Percentiles rank a stretch among this genome's conserved stretches.
These are phyloP conservation scores for Morone chrysops DNA, from an alignment of 2,113 vertebrate species.

Conservation along the genomic window DNA sequence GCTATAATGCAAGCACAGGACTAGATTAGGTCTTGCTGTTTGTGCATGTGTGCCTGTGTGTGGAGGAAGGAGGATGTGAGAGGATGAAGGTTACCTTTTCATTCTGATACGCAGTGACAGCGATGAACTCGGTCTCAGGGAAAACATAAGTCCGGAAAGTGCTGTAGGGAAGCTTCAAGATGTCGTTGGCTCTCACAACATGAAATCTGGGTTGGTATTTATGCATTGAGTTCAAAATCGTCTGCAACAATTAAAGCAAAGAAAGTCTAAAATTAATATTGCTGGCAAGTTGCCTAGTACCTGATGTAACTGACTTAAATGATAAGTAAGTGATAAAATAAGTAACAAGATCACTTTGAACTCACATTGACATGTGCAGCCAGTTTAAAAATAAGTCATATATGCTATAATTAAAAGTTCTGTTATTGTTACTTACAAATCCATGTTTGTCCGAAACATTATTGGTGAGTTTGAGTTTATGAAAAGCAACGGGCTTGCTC, in stretches of 20 bases:
- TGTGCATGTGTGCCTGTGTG: not conserved
- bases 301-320: not conserved
- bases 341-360: not conserved
- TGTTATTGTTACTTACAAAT: slow-evolving; percentile 89
- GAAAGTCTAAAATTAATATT: not conserved
- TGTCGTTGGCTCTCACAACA: slow-evolving; percentile 95
- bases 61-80: not conserved
- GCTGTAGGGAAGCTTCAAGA: slow-evolving; percentile 97
- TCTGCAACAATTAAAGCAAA: slow-evolving; percentile 81
- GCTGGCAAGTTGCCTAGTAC: too few species aligned
- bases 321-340: not conserved
- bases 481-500: slow-evolving; percentile 96
- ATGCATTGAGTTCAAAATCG: slow-evolving; percentile 99
- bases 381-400: not conserved
- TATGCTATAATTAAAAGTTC: not conserved
- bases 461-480: slow-evolving; percentile 98
- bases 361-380: not conserved
- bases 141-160: slow-evolving; percentile 98
- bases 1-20: not conserved
- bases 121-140: slow-evolving; percentile 96
- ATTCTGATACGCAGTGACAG: slow-evolving; percentile 99
- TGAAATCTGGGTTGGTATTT: slow-evolving; percentile 99
- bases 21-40: not conserved
- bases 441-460: slow-evolving; percentile 98
- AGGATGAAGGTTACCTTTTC: slow-evolving; percentile 88